Evolutionary conservation across 2,797 vertebrate species (phyloP).

Genomic region (Crax fasciolata): DNA sequence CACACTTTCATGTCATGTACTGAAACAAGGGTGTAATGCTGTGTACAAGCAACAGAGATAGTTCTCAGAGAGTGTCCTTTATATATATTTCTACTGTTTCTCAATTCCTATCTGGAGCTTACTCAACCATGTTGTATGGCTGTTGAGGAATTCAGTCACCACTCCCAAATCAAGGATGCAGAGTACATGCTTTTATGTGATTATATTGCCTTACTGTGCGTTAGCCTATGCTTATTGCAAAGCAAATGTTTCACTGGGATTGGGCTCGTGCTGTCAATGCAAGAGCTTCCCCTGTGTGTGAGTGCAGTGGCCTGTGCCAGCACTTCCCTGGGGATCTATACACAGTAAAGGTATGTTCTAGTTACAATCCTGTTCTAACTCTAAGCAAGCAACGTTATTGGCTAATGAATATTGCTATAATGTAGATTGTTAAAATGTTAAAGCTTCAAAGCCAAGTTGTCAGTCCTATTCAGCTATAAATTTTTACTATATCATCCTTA

Average conservation of each 20-base stretch:
- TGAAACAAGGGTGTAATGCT: background rate
- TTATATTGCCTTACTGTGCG: background rate
- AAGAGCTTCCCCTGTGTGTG: fast-evolving
- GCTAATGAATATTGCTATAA: background rate
- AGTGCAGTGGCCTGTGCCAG: background rate
- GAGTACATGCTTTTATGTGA: background rate
- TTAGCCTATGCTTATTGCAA: background rate
- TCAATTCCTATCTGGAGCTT: background rate
- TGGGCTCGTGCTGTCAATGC: fast-evolving
- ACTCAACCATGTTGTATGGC: fast-evolving
- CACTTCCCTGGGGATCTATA: background rate
- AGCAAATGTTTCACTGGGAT: background rate
- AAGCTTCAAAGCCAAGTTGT: background rate
- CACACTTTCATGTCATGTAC: too few relatives aligned
- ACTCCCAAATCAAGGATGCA: background rate
- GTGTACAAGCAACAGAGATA: background rate
- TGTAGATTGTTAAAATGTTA: background rate
- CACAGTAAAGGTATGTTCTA: background rate
- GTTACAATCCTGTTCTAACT: background rate
- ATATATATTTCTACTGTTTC: background rate
- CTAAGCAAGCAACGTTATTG: background rate
- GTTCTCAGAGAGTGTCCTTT: background rate
- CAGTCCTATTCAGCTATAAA: background rate
- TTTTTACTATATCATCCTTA: background rate
- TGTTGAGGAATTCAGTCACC: background rate